These are phyloP conservation scores for Manis crassicaudata DNA, from an alignment of 2,797 vertebrate species.

Conservation along the genomic window DNA sequence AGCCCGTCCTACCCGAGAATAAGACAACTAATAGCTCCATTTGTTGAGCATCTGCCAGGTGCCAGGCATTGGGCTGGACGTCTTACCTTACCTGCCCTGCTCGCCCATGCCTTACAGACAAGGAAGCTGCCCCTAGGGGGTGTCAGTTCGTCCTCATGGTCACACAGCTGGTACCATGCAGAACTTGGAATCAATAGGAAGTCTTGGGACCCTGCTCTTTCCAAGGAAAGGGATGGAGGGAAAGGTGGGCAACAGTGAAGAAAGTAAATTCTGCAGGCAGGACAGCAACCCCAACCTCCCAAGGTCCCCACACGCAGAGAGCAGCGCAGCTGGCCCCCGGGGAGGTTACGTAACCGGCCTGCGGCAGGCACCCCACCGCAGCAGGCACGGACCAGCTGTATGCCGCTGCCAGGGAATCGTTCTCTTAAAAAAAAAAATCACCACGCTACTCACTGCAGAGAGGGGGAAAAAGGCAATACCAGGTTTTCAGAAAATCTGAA, in stretches of 20 bases:
- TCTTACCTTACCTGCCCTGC: background rate
- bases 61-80: background rate
- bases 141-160: background rate
- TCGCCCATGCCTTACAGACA: background rate
- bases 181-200: background rate
- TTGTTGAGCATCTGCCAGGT: background rate
- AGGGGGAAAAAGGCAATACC: background rate
- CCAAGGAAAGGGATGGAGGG: background rate
- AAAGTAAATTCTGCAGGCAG: background rate
- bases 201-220: background rate
- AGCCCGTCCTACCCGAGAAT: background rate
- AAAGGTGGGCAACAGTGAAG: background rate
- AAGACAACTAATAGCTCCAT: background rate
- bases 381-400: background rate
- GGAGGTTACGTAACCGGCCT: background rate
- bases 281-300: background rate
- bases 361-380: fast-evolving
- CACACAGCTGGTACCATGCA: background rate
- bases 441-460: background rate
- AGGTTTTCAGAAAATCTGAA: slow-evolving; percentile 44
- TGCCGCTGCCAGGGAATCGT: background rate
- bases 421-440: background rate
- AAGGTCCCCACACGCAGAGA: background rate
- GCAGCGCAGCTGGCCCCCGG: fast-evolving
- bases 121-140: too few species aligned